Evolutionary conservation across 2,888 invertebrate species (phyloP).

Genomic region (Callimorpha dominula): DNA sequence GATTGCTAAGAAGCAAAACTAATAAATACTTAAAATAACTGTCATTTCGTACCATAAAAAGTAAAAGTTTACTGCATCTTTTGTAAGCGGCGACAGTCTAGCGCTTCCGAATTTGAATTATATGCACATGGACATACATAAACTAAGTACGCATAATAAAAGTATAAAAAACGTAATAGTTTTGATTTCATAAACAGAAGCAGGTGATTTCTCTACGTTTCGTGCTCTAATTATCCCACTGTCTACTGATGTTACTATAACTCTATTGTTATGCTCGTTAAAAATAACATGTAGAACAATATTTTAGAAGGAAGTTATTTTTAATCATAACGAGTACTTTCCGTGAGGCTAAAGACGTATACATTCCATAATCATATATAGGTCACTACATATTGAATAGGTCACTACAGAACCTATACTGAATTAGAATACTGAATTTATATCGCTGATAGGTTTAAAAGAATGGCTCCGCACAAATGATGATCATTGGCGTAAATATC

Average conservation of each 20-base stretch:
- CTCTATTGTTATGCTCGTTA: neutral
- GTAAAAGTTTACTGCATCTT: too few relatives aligned
- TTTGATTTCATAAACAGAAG: constrained; percentile 4
- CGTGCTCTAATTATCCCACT: constrained; percentile 4
- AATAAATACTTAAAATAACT: too few relatives aligned
- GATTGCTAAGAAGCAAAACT: too few relatives aligned
- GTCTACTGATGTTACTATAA: neutral
- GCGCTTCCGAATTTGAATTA: neutral
- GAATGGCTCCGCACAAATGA: too few relatives aligned
- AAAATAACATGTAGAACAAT: neutral
- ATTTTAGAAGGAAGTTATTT: neutral
- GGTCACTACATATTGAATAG: too few relatives aligned
- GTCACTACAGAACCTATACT: too few relatives aligned
- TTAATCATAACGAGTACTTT: neutral
- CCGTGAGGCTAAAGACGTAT: too few relatives aligned
- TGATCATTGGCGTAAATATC: too few relatives aligned
- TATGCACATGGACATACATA: neutral
- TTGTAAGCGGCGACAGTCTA: neutral
- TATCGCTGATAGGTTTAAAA: too few relatives aligned
- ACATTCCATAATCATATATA: too few relatives aligned
- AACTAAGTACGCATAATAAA: neutral
- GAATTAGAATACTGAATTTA: too few relatives aligned
- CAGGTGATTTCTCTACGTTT: constrained; percentile 3
- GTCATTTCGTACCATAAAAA: too few relatives aligned
- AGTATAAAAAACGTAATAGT: neutral